Evolutionary conservation across 2,888 invertebrate genomes (phyloP).

Genomic region (Portevinia maculata): DNA sequence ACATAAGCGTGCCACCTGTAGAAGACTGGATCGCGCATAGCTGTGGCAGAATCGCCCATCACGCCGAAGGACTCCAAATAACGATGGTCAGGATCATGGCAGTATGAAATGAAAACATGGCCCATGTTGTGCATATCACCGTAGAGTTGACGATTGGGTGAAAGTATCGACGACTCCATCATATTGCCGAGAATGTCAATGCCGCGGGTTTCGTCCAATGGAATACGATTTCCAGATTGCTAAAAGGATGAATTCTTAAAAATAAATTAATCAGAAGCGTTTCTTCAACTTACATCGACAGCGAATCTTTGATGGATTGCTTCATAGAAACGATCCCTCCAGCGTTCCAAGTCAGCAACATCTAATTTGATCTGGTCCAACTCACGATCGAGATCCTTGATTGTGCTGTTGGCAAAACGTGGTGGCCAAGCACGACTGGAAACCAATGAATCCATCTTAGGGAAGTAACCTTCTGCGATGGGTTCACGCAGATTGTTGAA

Average conservation of each 20-base stretch:
- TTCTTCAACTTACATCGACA: slow-evolving; percentile 83
- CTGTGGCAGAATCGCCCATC: slow-evolving; percentile 92
- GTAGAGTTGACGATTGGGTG: slow-evolving; percentile 88
- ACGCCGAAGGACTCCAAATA: slow-evolving; percentile 90
- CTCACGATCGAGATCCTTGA: slow-evolving; percentile 87
- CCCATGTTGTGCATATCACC: slow-evolving; percentile 93
- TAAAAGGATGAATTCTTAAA: slow-evolving; percentile 76
- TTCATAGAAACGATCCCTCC: slow-evolving; percentile 89
- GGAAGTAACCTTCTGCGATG: slow-evolving; percentile 91
- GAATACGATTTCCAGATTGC: slow-evolving; percentile 85
- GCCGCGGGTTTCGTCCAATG: slow-evolving; percentile 87
- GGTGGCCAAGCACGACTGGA: slow-evolving; percentile 91
- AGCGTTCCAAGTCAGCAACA: slow-evolving; percentile 88
- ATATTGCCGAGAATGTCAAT: slow-evolving; percentile 92
- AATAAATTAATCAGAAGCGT: neutral
- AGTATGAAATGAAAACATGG: slow-evolving; percentile 89
- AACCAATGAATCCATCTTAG: slow-evolving; percentile 91
- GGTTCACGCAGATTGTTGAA: slow-evolving; percentile 87
- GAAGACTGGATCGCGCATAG: slow-evolving; percentile 94
- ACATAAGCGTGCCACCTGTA: slow-evolving; percentile 93
- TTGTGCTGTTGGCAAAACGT: slow-evolving; percentile 84
- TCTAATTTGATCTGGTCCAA: slow-evolving; percentile 87
- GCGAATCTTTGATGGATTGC: slow-evolving; percentile 87
- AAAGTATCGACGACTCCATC: slow-evolving; percentile 89
- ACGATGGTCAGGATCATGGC: slow-evolving; percentile 91